Evolutionary conservation across 2,888 invertebrate genomes (phyloP), one percentile per base, ranked within the genome.

Genomic region (Agonopterix arenella): DNA sequence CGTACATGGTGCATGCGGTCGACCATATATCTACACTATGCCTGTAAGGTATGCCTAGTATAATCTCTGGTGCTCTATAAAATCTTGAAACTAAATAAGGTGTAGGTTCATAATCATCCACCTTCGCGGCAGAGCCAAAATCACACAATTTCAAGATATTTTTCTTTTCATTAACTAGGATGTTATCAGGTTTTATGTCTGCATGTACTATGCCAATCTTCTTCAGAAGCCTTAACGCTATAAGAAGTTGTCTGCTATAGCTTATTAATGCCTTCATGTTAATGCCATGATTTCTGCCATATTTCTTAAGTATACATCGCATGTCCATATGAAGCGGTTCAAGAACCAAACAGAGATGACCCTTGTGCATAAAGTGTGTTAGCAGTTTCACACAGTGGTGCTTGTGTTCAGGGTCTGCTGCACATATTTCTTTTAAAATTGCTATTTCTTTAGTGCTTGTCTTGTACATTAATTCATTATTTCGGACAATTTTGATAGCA

Each of bases 141-240:
- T 99, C 99, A 84, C 99, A 99, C 45, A 99, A 88, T 84, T 99
- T 99, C 66, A 99, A 83, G 51, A 97, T 92, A 74, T 98, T 91
- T 85, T 99, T 99, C 74, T 95, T 97, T 80, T 99, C 98, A 89
- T 98, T 98, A 11, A 99, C 98, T 82, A 99, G 90, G 82, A 99
- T 99, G 81, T 99, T 99, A 79, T 99, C 99, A 9, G 99, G 99
- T 82, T 99, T 99, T 66, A 99, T 98, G 83, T 99, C 99, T 68
- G 98, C 98, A 90, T 99, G 99, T 49, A 99, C 89, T 62, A 99
- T 97, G 61, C 96, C 97, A 60, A 97, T 94, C 80, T 97, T 97
- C 78, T 97, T 98, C 50, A 99, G 89, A 45, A 98, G 90, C 74
- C 97, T 96, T 56, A 99, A 86, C 0, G 99, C 98, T 60, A 98